Conservation (phyloP, 2,888 invertebrate genomes). For the Seira sanloemensis region DNA sequence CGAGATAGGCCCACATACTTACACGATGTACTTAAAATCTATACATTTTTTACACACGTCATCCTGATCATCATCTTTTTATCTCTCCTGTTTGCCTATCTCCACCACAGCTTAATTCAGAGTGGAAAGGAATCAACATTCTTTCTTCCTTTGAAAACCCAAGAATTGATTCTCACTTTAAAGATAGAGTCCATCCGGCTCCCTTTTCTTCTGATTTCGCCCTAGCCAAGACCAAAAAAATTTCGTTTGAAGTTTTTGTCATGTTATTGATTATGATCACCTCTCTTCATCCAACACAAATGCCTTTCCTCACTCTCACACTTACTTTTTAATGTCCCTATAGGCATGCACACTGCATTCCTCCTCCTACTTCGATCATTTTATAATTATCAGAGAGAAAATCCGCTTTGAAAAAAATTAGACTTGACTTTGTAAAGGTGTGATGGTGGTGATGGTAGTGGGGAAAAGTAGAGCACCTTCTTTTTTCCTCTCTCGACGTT, state of each 20-base stretch:
- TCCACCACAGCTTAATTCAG: conserved; percentile 39
- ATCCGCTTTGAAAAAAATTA: conserved; percentile 36
- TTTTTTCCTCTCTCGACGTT: neutral
- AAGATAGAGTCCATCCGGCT: conserved; percentile 52
- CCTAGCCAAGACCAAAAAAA: conserved; percentile 36
- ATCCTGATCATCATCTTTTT: conserved; percentile 9
- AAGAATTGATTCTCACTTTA: conserved; percentile 18
- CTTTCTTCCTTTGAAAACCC: conserved; percentile 8
- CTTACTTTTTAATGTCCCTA: neutral
- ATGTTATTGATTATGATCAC: conserved; percentile 53
- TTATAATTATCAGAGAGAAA: conserved; percentile 3
- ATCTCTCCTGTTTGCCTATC: conserved; percentile 24
- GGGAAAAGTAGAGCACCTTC: conserved; percentile 51
- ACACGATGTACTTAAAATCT: conserved; percentile 48
- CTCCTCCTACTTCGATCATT: neutral
- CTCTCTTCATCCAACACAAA: neutral
- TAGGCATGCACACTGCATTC: neutral
- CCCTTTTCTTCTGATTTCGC: conserved; percentile 52
- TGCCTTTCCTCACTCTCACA: conserved; percentile 46
- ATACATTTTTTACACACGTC: conserved; percentile 44
- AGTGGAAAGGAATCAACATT: conserved; percentile 40
- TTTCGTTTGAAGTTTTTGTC: conserved; percentile 29
- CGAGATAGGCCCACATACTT: conserved; percentile 58
- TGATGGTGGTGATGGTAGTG: neutral
- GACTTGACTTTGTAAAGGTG: neutral